A percentile compares a stretch with the other conserved stretches of the same genome.
phyloP scores from a whole-genome alignment of 2,888 invertebrate genomes.

The Noctua comes region DNA sequence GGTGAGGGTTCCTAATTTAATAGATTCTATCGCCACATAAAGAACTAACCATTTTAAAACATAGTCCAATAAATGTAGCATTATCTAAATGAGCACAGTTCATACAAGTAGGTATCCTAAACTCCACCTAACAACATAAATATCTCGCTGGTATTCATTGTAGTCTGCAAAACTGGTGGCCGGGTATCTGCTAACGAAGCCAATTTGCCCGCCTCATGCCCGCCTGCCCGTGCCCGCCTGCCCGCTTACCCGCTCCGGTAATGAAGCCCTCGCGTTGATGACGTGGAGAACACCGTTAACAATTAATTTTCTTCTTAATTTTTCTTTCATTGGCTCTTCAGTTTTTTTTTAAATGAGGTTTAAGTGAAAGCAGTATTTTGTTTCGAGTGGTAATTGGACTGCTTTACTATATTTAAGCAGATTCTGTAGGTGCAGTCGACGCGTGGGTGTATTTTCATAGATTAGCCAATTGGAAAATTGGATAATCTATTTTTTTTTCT shows the following conservation, averaged over 20 bases:
- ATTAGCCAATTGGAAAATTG: background rate
- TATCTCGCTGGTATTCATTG: slow-evolving; percentile 47
- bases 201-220: slow-evolving; percentile 71
- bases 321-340: slow-evolving; percentile 71
- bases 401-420: background rate
- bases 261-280: slow-evolving; percentile 71
- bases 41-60: background rate
- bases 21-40: background rate
- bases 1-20: background rate
- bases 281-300: slow-evolving; percentile 62
- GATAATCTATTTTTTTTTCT: background rate
- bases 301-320: slow-evolving; percentile 71
- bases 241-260: slow-evolving; percentile 64
- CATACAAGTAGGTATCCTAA: background rate
- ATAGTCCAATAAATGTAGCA: background rate
- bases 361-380: slow-evolving; percentile 14
- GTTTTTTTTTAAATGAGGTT: slow-evolving; percentile 52
- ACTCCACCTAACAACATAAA: slow-evolving; percentile 25
- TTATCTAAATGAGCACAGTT: slow-evolving; percentile 9
- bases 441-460: too few species aligned
- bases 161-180: slow-evolving; percentile 59
- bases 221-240: slow-evolving; percentile 41
- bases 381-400: slow-evolving; percentile 29
- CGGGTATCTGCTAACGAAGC: slow-evolving; percentile 77
- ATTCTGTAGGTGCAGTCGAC: background rate